A percentile compares a stretch with the other conserved stretches of the same genome.
These are phyloP conservation scores for Mamestra brassicae DNA, from an alignment of 2,888 invertebrate genomes.

Conservation along the genomic window DNA sequence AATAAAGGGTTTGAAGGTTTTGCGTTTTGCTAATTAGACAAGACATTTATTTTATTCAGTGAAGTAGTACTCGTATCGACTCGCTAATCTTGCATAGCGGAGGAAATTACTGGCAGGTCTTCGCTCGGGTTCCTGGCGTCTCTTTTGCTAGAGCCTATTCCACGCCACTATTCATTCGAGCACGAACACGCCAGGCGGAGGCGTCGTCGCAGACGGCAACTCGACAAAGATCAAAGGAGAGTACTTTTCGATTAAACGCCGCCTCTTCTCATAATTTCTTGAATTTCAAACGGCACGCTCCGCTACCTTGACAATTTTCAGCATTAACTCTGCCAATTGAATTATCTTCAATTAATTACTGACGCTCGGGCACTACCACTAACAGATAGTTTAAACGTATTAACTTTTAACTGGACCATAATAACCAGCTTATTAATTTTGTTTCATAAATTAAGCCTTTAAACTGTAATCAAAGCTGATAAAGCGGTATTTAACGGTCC, in stretches of 20 bases:
- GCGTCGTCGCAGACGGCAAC: slow-evolving; percentile 70
- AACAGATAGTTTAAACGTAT: slow-evolving; percentile 29
- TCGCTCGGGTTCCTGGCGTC: slow-evolving; percentile 56
- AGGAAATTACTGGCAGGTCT: slow-evolving; percentile 68
- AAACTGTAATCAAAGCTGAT: slow-evolving; percentile 35
- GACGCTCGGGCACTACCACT: slow-evolving; percentile 25
- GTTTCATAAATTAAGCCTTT: slow-evolving; percentile 10
- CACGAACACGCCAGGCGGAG: slow-evolving; percentile 70
- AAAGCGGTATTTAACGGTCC: slow-evolving; percentile 16
- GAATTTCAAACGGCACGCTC: slow-evolving; percentile 71
- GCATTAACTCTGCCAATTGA: slow-evolving; percentile 55
- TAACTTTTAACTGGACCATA: slow-evolving; percentile 19
- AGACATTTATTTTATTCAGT: slow-evolving; percentile 20
- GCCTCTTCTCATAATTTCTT: slow-evolving; percentile 74
- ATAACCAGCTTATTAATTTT: slow-evolving; percentile 16
- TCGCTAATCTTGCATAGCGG: slow-evolving; percentile 62
- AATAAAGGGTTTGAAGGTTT: slow-evolving; percentile 1
- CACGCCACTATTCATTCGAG: slow-evolving; percentile 71
- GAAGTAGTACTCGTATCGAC: slow-evolving; percentile 24
- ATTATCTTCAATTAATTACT: slow-evolving; percentile 55
- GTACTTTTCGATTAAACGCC: slow-evolving; percentile 78
- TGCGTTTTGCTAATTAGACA: slow-evolving; percentile 11
- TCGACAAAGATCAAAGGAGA: slow-evolving; percentile 76
- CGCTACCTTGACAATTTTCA: slow-evolving; percentile 65
- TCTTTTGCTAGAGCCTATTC: slow-evolving; percentile 71